phyloP scores from a whole-genome alignment of 2,797 vertebrate species.

The Crax fasciolata region DNA sequence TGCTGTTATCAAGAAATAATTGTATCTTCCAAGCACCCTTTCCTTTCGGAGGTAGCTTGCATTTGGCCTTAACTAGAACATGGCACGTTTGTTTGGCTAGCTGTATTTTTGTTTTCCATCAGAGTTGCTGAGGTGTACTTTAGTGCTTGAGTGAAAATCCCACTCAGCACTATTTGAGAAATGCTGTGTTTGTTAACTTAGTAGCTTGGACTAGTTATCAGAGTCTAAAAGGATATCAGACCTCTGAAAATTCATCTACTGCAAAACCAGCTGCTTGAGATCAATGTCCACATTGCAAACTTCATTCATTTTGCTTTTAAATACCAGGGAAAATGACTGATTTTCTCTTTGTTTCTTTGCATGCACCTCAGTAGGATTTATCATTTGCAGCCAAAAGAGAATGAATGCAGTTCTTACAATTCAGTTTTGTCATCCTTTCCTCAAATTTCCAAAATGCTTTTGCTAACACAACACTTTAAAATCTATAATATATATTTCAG shows the following conservation, averaged over 20 bases:
- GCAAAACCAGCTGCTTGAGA: constrained; percentile 39
- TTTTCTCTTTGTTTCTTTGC: background rate
- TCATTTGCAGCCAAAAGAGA: constrained; percentile 29
- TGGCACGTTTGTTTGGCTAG: background rate
- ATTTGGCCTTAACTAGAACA: background rate
- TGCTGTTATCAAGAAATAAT: background rate
- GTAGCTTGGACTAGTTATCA: background rate
- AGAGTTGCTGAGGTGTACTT: background rate
- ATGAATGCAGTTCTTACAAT: constrained; percentile 1
- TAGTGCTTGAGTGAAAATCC: background rate
- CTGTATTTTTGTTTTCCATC: background rate
- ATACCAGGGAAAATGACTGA: background rate
- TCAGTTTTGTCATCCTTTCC: constrained; percentile 9
- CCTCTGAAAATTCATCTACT: constrained; percentile 25
- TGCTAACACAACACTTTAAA: background rate
- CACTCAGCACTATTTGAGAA: background rate
- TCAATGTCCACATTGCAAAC: constrained; percentile 12
- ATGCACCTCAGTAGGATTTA: background rate
- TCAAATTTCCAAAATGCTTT: constrained; percentile 41
- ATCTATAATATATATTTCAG: background rate
- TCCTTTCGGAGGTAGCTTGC: background rate
- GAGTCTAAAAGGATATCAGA: constrained; percentile 14
- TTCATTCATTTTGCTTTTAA: constrained; percentile 17
- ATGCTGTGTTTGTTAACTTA: background rate
- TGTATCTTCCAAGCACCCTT: background rate